These are phyloP conservation scores for Latrodectus hesperus DNA, from an alignment of 2,888 invertebrate genomes.

Conservation along the genomic window DNA sequence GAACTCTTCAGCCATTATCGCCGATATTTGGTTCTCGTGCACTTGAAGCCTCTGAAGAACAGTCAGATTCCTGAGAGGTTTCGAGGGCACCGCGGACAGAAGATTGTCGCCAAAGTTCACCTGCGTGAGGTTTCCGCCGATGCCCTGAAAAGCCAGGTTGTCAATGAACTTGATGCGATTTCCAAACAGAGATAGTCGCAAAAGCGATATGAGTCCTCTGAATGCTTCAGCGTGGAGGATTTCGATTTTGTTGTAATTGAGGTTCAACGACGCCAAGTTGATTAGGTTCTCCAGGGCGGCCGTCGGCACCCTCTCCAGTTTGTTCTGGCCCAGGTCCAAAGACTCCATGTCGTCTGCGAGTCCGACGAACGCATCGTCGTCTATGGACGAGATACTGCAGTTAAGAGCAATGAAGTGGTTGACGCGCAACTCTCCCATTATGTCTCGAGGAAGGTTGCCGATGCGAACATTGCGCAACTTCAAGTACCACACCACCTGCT, in stretches of 20 bases:
- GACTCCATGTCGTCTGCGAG: conserved; percentile 86
- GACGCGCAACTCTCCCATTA: conserved; percentile 89
- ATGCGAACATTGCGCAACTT: conserved; percentile 90
- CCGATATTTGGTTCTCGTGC: conserved; percentile 71
- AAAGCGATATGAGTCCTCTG: conserved; percentile 88
- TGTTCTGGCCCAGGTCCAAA: conserved; percentile 90
- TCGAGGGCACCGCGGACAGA: conserved; percentile 81
- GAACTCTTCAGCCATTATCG: conserved; percentile 61
- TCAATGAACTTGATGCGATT: conserved; percentile 80
- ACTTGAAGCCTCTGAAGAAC: conserved; percentile 70
- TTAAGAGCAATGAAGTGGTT: conserved; percentile 91
- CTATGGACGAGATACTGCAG: conserved; percentile 87
- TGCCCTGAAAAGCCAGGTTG: conserved; percentile 87
- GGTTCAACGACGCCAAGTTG: conserved; percentile 85
- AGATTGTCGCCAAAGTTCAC: conserved; percentile 91
- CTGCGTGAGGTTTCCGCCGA: conserved; percentile 90
- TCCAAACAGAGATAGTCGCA: conserved; percentile 90
- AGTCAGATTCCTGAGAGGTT: conserved; percentile 63
- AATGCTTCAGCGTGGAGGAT: conserved; percentile 88
- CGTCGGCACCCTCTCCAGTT: conserved; percentile 78
- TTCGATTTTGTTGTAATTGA: conserved; percentile 90
- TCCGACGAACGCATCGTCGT: conserved; percentile 89
- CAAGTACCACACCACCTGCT: conserved; percentile 82
- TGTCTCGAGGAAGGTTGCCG: conserved; percentile 83
- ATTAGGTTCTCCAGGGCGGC: conserved; percentile 65